Base-by-base conservation (phyloP, 2,797 vertebrate genomes). In the Periparus ater region DNA sequence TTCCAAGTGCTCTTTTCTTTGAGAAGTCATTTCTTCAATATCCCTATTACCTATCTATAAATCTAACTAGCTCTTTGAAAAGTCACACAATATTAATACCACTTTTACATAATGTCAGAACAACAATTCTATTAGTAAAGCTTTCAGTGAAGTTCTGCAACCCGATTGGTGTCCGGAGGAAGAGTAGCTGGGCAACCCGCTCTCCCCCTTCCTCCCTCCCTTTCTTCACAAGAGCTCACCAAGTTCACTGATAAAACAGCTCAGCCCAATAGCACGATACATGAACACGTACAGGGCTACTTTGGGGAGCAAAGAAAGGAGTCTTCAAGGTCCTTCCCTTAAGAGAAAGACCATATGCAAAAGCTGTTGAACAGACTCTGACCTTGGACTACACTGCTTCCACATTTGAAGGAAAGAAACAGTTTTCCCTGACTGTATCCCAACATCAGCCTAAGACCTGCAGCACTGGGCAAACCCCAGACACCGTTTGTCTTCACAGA, bases 101-200 rank as follows among this genome's bases (percentile, higher is more conserved):
- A 98, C 96, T 97, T 97, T 97, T 97, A 97, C 96, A 96, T 97
- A 97, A 98, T 97, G 98, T 98, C 98, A 98, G 98, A 98, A 98
- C 95, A 97, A 81, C 93, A 95, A 96, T 98, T 98, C 97, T 97
- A 98, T 98, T 98, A 98, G 97, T 98, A 99, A 99, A 99, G 98
- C 98, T 98, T 98, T 98, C 97, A 94, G 96, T 97, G 92, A 98
- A 96, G 88, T 96, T 96, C 96, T 96, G 95, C 91, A 97, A 95
- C 95, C 96, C 94, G 86, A 93, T 71, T 90, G 91, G 75, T 17
- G 86, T 96, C 76, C 2, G 60, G 94, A 95, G 77, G 96, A 95
- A 91, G 74, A 83, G 95, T 22, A 81, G 88, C 94, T 88, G 96
- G 93, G 96, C 89, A 71, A 86, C 55, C 44, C 47, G 7, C 63